These are phyloP conservation scores for Melanostoma scalare DNA, from an alignment of 2,888 invertebrate genomes.

Conservation along the genomic window DNA sequence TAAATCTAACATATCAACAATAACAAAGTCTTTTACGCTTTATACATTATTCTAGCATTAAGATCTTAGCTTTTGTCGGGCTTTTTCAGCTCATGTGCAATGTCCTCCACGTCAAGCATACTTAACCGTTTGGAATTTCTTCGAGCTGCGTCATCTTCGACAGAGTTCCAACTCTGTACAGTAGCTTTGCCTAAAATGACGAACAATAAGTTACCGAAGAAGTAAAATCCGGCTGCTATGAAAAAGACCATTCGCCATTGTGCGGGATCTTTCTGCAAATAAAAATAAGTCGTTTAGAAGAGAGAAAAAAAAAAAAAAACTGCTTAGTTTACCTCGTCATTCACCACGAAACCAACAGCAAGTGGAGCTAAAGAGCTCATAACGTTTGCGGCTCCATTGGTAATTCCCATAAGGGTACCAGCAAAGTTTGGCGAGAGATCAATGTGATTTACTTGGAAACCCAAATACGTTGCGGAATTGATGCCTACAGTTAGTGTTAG, in stretches of 20 bases:
- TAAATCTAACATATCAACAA: slow-evolving; percentile 35
- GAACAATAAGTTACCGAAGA: slow-evolving; percentile 84
- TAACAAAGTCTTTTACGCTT: slow-evolving; percentile 59
- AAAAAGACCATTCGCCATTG: slow-evolving; percentile 85
- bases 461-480: slow-evolving; percentile 89
- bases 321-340: slow-evolving; percentile 84
- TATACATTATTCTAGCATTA: not conserved
- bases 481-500: slow-evolving; percentile 89
- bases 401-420: slow-evolving; percentile 92
- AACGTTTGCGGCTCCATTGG: slow-evolving; percentile 90
- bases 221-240: slow-evolving; percentile 83
- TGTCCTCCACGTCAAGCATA: slow-evolving; percentile 44
- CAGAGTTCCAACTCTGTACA: slow-evolving; percentile 85
- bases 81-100: slow-evolving; percentile 33
- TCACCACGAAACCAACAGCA: slow-evolving; percentile 87
- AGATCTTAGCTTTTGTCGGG: slow-evolving; percentile 2
- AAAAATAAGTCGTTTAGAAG: not conserved
- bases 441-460: slow-evolving; percentile 92
- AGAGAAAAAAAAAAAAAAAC: slow-evolving; percentile 71
- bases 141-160: slow-evolving; percentile 75
- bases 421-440: slow-evolving; percentile 93
- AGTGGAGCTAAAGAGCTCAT: slow-evolving; percentile 91
- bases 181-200: slow-evolving; percentile 84
- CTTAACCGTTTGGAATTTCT: slow-evolving; percentile 53
- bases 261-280: slow-evolving; percentile 77